Percentiles rank a stretch among this genome's conserved stretches.
These are phyloP conservation scores for Atherix ibis DNA, from an alignment of 2,888 invertebrate genomes.

Conservation along the genomic window DNA sequence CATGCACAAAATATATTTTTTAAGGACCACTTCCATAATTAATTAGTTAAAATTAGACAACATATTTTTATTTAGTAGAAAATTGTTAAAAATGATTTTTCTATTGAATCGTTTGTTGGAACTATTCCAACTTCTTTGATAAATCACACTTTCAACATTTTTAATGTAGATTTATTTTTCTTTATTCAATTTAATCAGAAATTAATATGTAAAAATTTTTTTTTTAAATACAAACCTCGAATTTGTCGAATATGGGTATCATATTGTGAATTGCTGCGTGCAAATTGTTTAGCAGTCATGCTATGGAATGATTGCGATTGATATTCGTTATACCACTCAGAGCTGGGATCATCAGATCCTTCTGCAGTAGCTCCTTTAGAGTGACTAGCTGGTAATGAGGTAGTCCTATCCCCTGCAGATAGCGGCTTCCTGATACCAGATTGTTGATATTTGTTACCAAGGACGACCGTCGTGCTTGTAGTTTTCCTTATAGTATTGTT, in stretches of 20 bases:
- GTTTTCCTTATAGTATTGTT: neutral
- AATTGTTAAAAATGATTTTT: too few relatives aligned
- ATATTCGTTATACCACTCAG: constrained; percentile 44
- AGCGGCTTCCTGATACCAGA: neutral
- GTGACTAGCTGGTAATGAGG: constrained; percentile 1
- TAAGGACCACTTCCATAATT: too few relatives aligned
- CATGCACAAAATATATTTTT: too few relatives aligned
- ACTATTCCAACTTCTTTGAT: too few relatives aligned
- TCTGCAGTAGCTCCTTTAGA: constrained; percentile 3
- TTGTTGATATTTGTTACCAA: constrained; percentile 1
- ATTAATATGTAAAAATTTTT: too few relatives aligned
- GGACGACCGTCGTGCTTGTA: constrained; percentile 1
- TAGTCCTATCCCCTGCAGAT: neutral
- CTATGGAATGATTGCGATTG: constrained; percentile 39
- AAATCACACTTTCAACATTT: too few relatives aligned
- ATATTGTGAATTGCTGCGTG: constrained; percentile 66
- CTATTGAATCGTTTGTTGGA: too few relatives aligned
- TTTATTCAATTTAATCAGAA: too few relatives aligned
- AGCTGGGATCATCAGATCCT: constrained; percentile 17
- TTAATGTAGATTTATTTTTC: too few relatives aligned
- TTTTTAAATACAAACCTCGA: constrained; percentile 51
- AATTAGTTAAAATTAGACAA: too few relatives aligned
- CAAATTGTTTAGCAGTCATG: constrained; percentile 51
- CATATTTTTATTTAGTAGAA: too few relatives aligned
- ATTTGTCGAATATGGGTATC: constrained; percentile 76